Percentiles rank a stretch among this genome's conserved stretches.
Conservation (phyloP, 1,140 invertebrate species). For the Nixonia krombeini region DNA sequence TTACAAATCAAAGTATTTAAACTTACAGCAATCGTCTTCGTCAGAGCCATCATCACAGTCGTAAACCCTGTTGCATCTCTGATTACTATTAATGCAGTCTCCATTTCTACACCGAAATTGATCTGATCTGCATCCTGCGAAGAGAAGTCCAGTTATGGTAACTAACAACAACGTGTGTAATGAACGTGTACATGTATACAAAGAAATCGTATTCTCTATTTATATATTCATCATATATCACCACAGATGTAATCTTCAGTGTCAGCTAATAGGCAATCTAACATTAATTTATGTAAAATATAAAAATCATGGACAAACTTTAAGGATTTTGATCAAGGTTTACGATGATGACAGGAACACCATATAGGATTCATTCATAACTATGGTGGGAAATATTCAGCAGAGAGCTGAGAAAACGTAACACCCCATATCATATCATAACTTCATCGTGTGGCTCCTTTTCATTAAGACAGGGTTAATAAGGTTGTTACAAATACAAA, state of each 20-base stretch:
- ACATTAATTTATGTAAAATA: constrained; percentile 26
- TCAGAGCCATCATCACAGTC: constrained; percentile 71
- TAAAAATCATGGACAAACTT: too few species aligned
- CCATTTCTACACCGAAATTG: constrained; percentile 77
- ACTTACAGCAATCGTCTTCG: constrained; percentile 78
- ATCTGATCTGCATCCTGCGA: constrained; percentile 70
- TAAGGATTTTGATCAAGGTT: too few species aligned
- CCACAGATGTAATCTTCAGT: constrained; percentile 11
- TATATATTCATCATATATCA: constrained; percentile 26
- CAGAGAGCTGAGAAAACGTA: not conserved
- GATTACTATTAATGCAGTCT: constrained; percentile 59
- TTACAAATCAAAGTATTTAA: not conserved
- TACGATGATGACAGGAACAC: too few species aligned
- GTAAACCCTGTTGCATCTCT: constrained; percentile 64
- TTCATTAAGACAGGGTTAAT: too few species aligned
- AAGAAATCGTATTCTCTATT: constrained; percentile 14
- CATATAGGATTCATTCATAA: constrained; percentile 14
- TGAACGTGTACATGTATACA: not conserved
- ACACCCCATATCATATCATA: too few species aligned
- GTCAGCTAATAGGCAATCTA: constrained; percentile 32
- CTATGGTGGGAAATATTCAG: not conserved
- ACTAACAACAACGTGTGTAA: too few species aligned
- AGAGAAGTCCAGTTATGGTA: constrained; percentile 14
- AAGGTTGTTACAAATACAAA: too few species aligned
- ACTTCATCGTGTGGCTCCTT: too few species aligned